A percentile compares a stretch with the other conserved stretches of the same genome.
These are phyloP conservation scores for Drosophila formosana DNA, from an alignment of 2,888 invertebrate species.

Conservation along the genomic window DNA sequence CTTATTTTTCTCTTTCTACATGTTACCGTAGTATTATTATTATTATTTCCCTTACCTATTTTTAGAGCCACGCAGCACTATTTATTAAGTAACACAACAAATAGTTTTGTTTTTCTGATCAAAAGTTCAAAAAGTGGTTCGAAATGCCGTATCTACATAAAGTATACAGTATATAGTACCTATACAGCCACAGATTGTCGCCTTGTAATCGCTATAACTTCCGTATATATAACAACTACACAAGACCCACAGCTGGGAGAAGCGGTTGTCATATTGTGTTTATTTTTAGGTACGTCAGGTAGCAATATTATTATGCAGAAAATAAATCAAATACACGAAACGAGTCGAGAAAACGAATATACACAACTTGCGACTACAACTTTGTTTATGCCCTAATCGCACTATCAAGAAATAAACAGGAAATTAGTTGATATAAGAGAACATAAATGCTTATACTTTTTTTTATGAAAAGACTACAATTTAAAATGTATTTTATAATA, in stretches of 20 bases:
- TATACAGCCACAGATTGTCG: slow-evolving; percentile 8
- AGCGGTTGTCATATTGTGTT: slow-evolving; percentile 9
- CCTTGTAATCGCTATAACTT: slow-evolving; percentile 5
- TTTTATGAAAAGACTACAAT: no score
- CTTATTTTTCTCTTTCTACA: background rate
- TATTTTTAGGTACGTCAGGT: slow-evolving; percentile 21
- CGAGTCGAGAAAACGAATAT: background rate
- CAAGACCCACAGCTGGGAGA: slow-evolving; percentile 43
- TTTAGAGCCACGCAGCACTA: slow-evolving; percentile 47
- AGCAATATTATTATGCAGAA: slow-evolving; percentile 14
- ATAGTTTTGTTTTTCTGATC: slow-evolving; percentile 35
- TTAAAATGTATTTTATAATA: no score
- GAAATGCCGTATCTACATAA: slow-evolving; percentile 12
- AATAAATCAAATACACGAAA: slow-evolving; percentile 4
- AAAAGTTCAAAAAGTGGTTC: slow-evolving; percentile 33
- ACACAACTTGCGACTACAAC: slow-evolving; percentile 4
- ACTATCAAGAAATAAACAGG: background rate
- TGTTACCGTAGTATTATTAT: slow-evolving; percentile 29
- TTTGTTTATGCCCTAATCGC: background rate
- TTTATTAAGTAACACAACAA: slow-evolving; percentile 45
- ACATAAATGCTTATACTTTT: no score
- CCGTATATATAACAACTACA: slow-evolving; percentile 13
- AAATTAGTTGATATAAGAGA: no score
- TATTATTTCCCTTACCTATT: slow-evolving; percentile 63
- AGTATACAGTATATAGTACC: slow-evolving; percentile 2